phyloP scores from a whole-genome alignment of 2,888 invertebrate species.

The Julus scanicus region DNA sequence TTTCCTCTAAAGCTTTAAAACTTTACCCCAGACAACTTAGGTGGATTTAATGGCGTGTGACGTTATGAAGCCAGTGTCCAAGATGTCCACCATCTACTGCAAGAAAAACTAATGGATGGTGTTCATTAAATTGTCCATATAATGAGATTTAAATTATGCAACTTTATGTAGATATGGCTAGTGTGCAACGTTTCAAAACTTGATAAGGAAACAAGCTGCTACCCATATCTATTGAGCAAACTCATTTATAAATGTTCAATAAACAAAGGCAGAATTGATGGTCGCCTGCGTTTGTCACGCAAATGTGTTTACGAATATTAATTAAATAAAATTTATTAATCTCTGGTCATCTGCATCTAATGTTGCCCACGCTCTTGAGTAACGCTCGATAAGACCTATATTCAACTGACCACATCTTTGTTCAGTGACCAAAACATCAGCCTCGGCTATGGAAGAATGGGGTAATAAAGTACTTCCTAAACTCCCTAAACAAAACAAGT shows the following conservation, averaged over 20 bases:
- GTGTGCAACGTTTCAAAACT: not conserved
- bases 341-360: not conserved
- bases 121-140: too few species aligned
- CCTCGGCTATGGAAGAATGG: not conserved
- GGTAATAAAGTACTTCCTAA: slow-evolving; percentile 20
- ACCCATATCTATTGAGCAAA: not conserved
- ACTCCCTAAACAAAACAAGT: slow-evolving; percentile 41
- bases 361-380: not conserved
- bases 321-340: slow-evolving; percentile 44
- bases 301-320: slow-evolving; percentile 7
- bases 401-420: slow-evolving; percentile 9
- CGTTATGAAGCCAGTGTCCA: too few species aligned
- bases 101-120: too few species aligned
- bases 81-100: too few species aligned
- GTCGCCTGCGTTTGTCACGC: slow-evolving; percentile 20
- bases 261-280: not conserved
- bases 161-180: too few species aligned
- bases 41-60: too few species aligned
- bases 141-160: too few species aligned
- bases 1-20: too few species aligned
- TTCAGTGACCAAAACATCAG: not conserved
- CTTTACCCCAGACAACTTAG: too few species aligned
- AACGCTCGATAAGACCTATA: not conserved
- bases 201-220: not conserved
- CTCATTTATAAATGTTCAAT: not conserved